Evolutionary conservation across 2,888 invertebrate genomes (phyloP).

Genomic region (Sipha maydis): DNA sequence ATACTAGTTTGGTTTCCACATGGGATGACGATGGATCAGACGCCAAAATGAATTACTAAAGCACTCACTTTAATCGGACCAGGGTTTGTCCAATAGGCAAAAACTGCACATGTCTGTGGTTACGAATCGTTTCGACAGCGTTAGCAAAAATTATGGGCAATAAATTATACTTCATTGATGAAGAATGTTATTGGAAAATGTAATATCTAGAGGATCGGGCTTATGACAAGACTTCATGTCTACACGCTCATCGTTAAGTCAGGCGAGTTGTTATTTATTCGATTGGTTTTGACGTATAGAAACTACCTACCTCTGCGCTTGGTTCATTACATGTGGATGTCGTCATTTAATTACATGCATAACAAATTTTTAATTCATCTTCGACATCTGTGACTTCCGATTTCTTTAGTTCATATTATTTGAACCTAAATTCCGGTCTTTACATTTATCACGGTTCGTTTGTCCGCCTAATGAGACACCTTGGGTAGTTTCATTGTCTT

Average conservation of each 20-base stretch:
- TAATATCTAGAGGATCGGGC: background rate
- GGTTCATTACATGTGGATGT: background rate
- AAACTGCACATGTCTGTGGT: background rate
- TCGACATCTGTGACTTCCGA: constrained; percentile 55
- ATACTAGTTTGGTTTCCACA: constrained; percentile 20
- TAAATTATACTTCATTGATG: background rate
- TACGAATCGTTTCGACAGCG: constrained; percentile 22
- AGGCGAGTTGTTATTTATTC: constrained; percentile 13
- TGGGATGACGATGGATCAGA: constrained; percentile 17
- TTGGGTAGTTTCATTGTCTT: constrained; percentile 34
- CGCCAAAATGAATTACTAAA: constrained; percentile 41
- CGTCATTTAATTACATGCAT: constrained; percentile 49
- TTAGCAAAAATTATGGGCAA: constrained; percentile 14
- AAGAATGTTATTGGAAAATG: constrained; percentile 32
- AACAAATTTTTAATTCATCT: constrained; percentile 42
- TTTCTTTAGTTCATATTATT: constrained; percentile 54
- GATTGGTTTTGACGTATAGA: constrained; percentile 21
- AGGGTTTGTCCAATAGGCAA: background rate
- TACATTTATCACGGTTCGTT: constrained; percentile 56
- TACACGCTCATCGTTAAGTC: background rate
- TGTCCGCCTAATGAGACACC: constrained; percentile 49
- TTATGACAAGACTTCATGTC: constrained; percentile 4
- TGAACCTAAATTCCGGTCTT: constrained; percentile 59
- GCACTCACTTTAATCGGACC: constrained; percentile 23
- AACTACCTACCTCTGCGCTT: constrained; percentile 5